Evolutionary conservation across 2,113 vertebrate species (phyloP).

Genomic region (Halcyon senegalensis): DNA sequence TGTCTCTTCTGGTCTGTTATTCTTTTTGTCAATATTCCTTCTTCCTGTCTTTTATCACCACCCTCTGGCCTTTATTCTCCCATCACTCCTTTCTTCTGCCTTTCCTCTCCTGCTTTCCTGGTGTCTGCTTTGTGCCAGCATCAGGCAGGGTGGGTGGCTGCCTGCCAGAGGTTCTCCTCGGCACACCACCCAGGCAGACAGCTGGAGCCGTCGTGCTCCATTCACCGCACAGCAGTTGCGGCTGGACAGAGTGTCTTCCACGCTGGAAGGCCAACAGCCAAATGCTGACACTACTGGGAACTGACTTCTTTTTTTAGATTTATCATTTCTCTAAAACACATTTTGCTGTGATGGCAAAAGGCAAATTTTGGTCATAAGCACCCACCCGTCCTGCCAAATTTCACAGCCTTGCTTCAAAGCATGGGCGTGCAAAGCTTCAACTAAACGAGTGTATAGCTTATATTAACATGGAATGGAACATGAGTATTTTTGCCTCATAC

Average conservation of each 20-base stretch:
- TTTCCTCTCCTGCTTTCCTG: background rate
- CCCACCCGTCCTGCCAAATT: background rate
- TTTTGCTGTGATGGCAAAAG: background rate
- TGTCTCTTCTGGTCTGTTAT: background rate
- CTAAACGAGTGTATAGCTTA: background rate
- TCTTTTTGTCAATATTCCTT: background rate
- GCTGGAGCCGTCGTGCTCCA: accelerated
- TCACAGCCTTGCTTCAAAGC: background rate
- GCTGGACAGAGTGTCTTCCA: background rate
- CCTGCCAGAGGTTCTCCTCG: accelerated
- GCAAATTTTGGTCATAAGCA: background rate
- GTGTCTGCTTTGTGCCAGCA: background rate
- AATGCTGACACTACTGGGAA: background rate
- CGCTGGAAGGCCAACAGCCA: accelerated
- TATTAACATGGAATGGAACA: background rate
- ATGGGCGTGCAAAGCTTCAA: background rate
- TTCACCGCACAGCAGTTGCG: background rate
- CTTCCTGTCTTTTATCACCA: background rate
- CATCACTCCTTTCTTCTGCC: background rate
- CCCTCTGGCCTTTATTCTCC: background rate
- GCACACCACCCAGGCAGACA: accelerated
- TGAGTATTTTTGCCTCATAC: background rate
- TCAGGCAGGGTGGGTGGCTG: background rate
- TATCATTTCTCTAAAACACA: background rate
- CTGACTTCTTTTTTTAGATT: background rate